Conservation (phyloP, 1,140 invertebrate genomes). For the Vanessa tameamea region DNA sequence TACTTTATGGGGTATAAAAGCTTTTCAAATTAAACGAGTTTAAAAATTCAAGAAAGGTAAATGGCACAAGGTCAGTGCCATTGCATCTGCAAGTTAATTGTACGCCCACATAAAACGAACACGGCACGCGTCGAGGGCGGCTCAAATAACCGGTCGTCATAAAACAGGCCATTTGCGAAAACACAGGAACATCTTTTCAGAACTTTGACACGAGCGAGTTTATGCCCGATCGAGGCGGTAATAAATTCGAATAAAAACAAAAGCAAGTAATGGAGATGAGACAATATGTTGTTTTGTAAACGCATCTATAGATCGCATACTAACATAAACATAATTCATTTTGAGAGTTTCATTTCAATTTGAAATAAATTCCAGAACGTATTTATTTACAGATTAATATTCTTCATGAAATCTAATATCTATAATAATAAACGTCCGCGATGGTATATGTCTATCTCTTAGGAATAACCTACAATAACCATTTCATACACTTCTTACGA, state of each 20-base stretch:
- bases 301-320: neutral
- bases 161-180: constrained; percentile 59
- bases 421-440: too few species aligned
- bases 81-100: constrained; percentile 52
- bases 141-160: constrained; percentile 60
- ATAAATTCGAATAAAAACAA: constrained; percentile 10
- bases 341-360: neutral
- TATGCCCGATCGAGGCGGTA: neutral
- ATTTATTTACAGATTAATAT: neutral
- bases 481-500: too few species aligned
- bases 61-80: constrained; percentile 52
- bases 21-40: neutral
- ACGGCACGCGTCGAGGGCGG: constrained; percentile 52
- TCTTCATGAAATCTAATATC: too few species aligned
- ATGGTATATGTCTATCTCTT: too few species aligned
- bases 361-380: neutral
- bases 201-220: constrained; percentile 43
- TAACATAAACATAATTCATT: neutral
- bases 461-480: too few species aligned
- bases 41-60: constrained; percentile 33
- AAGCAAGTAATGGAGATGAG: constrained; percentile 19
- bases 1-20: neutral
- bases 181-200: constrained; percentile 41
- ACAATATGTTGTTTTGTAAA: constrained; percentile 20
- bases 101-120: constrained; percentile 42